phyloP scores from a whole-genome alignment of 1,140 invertebrate species.

The Drosophila ironensis region DNA sequence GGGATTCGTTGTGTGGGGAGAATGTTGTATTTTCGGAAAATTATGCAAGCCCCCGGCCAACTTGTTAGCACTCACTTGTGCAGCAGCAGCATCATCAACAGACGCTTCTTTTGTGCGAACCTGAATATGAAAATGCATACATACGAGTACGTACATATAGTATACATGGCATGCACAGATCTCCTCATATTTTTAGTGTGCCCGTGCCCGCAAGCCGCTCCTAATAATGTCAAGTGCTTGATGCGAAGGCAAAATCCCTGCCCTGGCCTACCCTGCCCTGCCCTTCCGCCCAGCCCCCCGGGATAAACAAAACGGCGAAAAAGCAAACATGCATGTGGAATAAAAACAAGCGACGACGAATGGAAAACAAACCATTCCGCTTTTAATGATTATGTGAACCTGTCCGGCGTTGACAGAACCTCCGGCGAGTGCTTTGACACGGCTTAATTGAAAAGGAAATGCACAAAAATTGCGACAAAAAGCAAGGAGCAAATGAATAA shows the following conservation, averaged over 20 bases:
- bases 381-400: constrained; percentile 21
- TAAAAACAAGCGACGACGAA: constrained; percentile 2
- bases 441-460: constrained; percentile 49
- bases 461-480: background rate
- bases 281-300: too few relatives aligned
- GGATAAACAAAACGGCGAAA: constrained; percentile 21
- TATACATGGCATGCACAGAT: too few relatives aligned
- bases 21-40: too few relatives aligned
- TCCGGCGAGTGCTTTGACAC: constrained; percentile 50
- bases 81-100: too few relatives aligned
- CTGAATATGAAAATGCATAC: constrained; percentile 22
- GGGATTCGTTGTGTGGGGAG: too few relatives aligned
- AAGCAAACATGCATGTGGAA: constrained; percentile 11
- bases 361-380: background rate
- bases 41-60: too few relatives aligned
- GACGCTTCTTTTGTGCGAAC: constrained; percentile 18
- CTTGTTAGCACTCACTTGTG: too few relatives aligned
- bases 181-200: background rate
- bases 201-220: constrained; percentile 5
- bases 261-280: too few relatives aligned
- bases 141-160: too few relatives aligned
- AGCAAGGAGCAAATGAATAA: background rate
- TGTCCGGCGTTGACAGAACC: constrained; percentile 33
- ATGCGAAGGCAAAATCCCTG: constrained; percentile 34
- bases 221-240: constrained; percentile 52